These are phyloP conservation scores for Neocloeon triangulifer DNA, from an alignment of 1,140 invertebrate species.

Conservation along the genomic window DNA sequence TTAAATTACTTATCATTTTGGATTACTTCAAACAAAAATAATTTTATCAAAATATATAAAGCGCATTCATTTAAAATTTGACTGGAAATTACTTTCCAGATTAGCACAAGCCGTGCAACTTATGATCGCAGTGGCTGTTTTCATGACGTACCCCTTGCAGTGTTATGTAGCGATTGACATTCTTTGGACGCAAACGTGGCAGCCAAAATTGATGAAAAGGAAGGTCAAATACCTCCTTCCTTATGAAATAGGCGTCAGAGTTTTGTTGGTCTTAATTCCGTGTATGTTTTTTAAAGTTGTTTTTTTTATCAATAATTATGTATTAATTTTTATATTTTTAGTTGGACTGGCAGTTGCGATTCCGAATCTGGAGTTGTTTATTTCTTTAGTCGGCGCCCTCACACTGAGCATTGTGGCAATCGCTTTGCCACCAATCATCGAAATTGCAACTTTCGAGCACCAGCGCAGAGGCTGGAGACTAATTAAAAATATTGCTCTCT, in stretches of 20 bases:
- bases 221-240: too few relatives aligned
- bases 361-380: slow-evolving; percentile 8
- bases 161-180: slow-evolving; percentile 36
- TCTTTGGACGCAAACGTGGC: too few relatives aligned
- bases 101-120: slow-evolving; percentile 24
- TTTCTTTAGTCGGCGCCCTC: slow-evolving; percentile 8
- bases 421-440: slow-evolving; percentile 6
- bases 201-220: too few relatives aligned
- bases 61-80: too few relatives aligned
- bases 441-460: too few relatives aligned
- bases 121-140: slow-evolving; percentile 28
- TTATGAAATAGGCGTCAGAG: too few relatives aligned
- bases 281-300: too few relatives aligned
- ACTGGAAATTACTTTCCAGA: slow-evolving; percentile 15
- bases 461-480: too few relatives aligned
- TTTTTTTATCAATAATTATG: too few relatives aligned
- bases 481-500: slow-evolving; percentile 42
- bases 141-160: slow-evolving; percentile 31
- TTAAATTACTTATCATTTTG: background rate
- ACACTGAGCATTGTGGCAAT: slow-evolving; percentile 6
- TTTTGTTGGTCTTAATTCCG: too few relatives aligned
- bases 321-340: too few relatives aligned
- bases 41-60: background rate
- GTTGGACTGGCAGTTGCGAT: slow-evolving; percentile 6
- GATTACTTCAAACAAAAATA: background rate